Evolutionary conservation across 2,113 vertebrate genomes (phyloP), one percentile per base, ranked within the genome.

Genomic region (Eonycteris spelaea): DNA sequence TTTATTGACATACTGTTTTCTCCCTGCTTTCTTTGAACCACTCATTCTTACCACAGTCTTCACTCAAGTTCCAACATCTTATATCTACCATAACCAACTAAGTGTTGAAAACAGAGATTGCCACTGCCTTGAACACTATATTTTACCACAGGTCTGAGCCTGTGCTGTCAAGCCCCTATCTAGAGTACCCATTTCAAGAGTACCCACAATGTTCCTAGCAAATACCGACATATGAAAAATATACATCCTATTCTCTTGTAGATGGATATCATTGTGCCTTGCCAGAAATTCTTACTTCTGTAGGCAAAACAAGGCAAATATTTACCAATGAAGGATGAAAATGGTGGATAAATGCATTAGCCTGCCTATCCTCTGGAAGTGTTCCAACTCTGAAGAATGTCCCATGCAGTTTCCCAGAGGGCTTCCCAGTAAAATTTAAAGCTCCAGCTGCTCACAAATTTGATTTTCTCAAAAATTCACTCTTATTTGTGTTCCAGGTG

Each of bases 271-370:
- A 86, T 16, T 75, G 7, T 73, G n/a, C n/a, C 38, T 80, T 57
- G 86, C 8, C 61, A 77, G 10, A 93, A 93, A 85, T 79, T 94
- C 30, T 90, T 71, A n/a, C 38, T 74, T 87, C 38, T 74, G 87
- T 38, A 92, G 59, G 38, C 5, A 88, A 43, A 82, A 78, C 28
- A 70, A 82, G 67, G 45, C 7, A 57, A 90, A 89, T 8, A 19
- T 77, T 78, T 80, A 90, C 40, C 13, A 26, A 28, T 19, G 43
- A 68, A 40, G 5, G 40, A 79, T 70, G 33, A 95, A 35, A 92
- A 71, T 5, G 30, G 75, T 67, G 4, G 15, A 33, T 63, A 68
- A 89, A 67, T 22, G 3, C 2, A 75, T 35, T 74, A 51, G 33
- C 3, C 18, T 70, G 3, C 33, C 35, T 40, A 67, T 84, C 61